A percentile compares a stretch with the other conserved stretches of the same genome.
Conservation (phyloP, 2,113 vertebrate genomes). For the Halcyon senegalensis region DNA sequence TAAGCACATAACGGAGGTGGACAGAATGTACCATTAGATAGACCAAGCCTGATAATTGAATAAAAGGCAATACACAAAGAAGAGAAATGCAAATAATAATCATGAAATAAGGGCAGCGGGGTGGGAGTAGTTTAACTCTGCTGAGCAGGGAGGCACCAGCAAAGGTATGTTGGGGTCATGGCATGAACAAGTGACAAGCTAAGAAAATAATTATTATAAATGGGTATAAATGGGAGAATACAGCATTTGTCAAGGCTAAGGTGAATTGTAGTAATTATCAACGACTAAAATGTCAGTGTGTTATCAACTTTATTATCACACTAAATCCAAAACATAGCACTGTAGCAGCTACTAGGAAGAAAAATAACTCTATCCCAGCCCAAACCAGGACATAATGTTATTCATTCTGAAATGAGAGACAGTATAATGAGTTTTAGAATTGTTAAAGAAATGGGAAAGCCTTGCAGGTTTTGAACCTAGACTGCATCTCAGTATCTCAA, state of each 20-base stretch:
- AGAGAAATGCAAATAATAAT: neutral
- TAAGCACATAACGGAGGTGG: neutral
- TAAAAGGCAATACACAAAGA: neutral
- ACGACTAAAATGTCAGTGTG: neutral
- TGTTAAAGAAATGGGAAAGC: neutral
- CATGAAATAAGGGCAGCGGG: accelerated
- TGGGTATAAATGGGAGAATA: neutral
- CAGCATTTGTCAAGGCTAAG: neutral
- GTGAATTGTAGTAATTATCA: neutral
- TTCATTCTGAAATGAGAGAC: neutral
- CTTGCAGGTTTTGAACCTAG: neutral
- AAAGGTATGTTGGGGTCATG: neutral
- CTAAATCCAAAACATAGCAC: neutral
- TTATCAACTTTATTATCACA: neutral
- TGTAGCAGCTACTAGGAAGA: neutral
- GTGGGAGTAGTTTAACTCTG: neutral
- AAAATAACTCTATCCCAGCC: neutral
- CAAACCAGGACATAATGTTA: neutral
- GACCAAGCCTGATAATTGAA: neutral
- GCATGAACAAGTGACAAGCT: neutral
- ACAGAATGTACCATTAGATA: neutral
- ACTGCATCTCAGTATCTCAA: neutral
- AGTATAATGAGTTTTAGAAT: neutral
- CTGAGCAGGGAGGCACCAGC: neutral
- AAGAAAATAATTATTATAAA: neutral